phyloP scores from a whole-genome alignment of 2,888 invertebrate species.

The Campoplex capitator region DNA sequence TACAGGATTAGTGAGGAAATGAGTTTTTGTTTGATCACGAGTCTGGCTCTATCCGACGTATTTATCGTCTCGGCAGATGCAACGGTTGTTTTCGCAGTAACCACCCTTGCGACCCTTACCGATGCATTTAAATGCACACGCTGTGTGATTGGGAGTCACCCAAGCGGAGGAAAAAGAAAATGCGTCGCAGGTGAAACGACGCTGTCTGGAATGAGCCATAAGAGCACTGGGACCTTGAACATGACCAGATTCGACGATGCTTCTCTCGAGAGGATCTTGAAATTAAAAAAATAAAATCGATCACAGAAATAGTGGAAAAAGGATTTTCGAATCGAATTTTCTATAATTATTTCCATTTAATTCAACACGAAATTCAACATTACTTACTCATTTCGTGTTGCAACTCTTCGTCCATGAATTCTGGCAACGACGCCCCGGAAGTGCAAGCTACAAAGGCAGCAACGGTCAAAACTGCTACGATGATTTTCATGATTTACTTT shows the following conservation, averaged over 20 bases:
- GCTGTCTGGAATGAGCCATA: conserved; percentile 33
- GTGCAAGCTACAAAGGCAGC: conserved; percentile 39
- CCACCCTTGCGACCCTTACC: conserved; percentile 58
- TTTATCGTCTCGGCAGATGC: conserved; percentile 50
- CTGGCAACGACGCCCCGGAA: conserved; percentile 53
- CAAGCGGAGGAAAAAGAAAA: conserved; percentile 71
- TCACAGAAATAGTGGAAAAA: background rate
- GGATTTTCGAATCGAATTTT: background rate
- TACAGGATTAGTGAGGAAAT: background rate
- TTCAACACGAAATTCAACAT: background rate
- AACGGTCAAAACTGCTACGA: conserved; percentile 52
- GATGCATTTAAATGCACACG: conserved; percentile 71
- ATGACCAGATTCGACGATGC: background rate
- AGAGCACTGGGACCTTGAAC: background rate
- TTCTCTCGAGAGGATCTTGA: background rate
- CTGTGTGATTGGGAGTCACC: conserved; percentile 70
- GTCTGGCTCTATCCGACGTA: conserved; percentile 30
- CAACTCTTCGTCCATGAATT: conserved; percentile 48
- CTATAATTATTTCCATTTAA: too few relatives aligned
- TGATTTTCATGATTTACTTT: conserved; percentile 60
- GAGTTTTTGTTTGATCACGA: background rate
- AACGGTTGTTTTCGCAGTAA: conserved; percentile 56
- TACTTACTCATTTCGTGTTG: conserved; percentile 52
- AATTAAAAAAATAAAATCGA: background rate
- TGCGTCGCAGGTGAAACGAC: conserved; percentile 72